A percentile compares a stretch with the other conserved stretches of the same genome.
These are phyloP conservation scores for Cheilosia grossa DNA, from an alignment of 2,888 invertebrate species.

Conservation along the genomic window DNA sequence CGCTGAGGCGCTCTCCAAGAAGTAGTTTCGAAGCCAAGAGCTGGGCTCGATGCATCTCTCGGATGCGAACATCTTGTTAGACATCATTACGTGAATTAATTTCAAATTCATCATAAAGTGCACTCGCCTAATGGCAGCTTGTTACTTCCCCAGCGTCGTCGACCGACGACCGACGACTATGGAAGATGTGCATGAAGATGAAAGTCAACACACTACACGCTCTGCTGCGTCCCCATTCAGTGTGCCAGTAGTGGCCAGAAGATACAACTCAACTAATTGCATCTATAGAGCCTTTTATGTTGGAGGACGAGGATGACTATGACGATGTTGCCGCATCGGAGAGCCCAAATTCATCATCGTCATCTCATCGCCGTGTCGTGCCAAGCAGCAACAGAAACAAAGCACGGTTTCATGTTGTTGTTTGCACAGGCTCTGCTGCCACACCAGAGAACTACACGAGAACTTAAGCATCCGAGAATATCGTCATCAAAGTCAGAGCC, in stretches of 20 bases:
- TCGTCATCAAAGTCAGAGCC: conserved; percentile 60
- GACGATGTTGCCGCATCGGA: not conserved
- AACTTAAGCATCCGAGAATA: conserved; percentile 59
- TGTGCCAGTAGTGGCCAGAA: conserved; percentile 54
- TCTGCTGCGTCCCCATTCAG: not conserved
- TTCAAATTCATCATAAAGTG: conserved; percentile 69
- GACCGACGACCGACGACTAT: too few relatives aligned
- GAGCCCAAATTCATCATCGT: conserved; percentile 61
- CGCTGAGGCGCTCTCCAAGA: not conserved
- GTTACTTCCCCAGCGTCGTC: conserved; percentile 40
- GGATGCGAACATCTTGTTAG: conserved; percentile 71
- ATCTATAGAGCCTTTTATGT: conserved; percentile 42
- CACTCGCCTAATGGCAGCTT: conserved; percentile 65
- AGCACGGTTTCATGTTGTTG: conserved; percentile 28
- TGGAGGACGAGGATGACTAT: conserved; percentile 15
- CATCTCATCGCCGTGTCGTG: conserved; percentile 18
- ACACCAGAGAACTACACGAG: conserved; percentile 26
- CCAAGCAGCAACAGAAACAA: conserved; percentile 39
- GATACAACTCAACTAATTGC: conserved; percentile 69
- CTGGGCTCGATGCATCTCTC: conserved; percentile 24
- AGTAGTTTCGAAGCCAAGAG: not conserved
- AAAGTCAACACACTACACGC: conserved; percentile 65
- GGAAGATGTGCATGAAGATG: conserved; percentile 60
- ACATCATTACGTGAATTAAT: conserved; percentile 74
- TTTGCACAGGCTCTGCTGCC: conserved; percentile 57